Percentiles rank a stretch among this genome's conserved stretches.
These are phyloP conservation scores for Phylloscopus whistleri DNA, from an alignment of 2,113 vertebrate genomes.

Conservation along the genomic window DNA sequence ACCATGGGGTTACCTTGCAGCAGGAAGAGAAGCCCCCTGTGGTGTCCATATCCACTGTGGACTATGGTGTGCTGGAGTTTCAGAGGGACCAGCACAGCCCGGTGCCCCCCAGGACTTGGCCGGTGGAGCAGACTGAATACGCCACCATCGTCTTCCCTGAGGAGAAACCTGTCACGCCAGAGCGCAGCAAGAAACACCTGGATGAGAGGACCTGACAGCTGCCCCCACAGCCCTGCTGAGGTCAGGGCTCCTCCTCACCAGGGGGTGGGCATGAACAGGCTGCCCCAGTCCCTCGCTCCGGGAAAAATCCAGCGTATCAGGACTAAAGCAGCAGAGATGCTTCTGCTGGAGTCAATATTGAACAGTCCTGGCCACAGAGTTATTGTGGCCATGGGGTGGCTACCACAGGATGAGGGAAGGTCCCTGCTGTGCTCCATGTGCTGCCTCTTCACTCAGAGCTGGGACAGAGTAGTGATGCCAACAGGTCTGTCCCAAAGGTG, in stretches of 20 bases:
- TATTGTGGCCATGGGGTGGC: fast-evolving
- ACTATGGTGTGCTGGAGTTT: conserved; percentile 76
- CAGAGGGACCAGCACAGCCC: neutral
- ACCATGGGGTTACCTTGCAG: neutral
- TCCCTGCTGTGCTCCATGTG: neutral
- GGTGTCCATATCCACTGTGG: conserved; percentile 44
- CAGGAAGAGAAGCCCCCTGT: neutral
- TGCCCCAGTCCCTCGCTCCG: neutral
- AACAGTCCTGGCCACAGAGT: neutral
- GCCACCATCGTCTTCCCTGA: conserved; percentile 71
- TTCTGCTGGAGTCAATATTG: neutral
- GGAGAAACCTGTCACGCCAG: neutral
- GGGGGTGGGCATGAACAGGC: neutral
- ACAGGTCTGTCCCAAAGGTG: neutral
- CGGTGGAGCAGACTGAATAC: conserved; percentile 63
- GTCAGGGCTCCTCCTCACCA: neutral
- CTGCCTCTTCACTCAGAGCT: neutral
- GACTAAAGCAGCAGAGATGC: neutral
- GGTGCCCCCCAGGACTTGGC: neutral
- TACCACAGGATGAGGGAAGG: neutral
- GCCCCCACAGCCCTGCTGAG: neutral
- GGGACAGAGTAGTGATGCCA: neutral
- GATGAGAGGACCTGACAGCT: neutral
- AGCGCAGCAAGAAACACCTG: neutral
- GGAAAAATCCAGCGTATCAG: neutral